Base-by-base conservation (phyloP, 1,140 invertebrate species). In the Plectrocnemia conspersa region DNA sequence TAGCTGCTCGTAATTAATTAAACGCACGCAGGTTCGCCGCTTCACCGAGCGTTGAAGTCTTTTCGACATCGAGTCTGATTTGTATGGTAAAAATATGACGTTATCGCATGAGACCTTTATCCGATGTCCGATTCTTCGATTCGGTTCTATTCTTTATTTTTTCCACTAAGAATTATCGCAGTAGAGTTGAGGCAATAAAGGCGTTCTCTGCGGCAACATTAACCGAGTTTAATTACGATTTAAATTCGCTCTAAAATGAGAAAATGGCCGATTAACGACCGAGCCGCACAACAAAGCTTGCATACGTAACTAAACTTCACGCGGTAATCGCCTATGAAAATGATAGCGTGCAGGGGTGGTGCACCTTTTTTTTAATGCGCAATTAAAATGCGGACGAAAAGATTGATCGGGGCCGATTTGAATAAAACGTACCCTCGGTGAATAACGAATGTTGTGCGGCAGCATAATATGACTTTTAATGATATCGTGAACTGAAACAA, bases 291-390 rank as follows among this genome's bases (percentile, higher is more conserved):
- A 59, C 56, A 54, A 54, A 48, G 35, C 45, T 44, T 21, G 54
- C 58, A 56, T 60, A 56, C 54, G 54, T 54, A 56, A 56, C 54
- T 60, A 56, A n/a, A 59, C 58, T 59, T 59, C 58, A 59, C 58
- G 58, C 36, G 38, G 13, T 56, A 60, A 60, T 60, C 44, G 54
- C 45, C 40, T 45, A 41, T 53, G 48, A 50, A 53, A 13, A 9
- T 38, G 35, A 9, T 38, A 5, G 18, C 35, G n/a, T n/a, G n/a
- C n/a, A n/a, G n/a, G n/a, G n/a, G n/a, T 16, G 35, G 3, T 44
- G 2, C 22, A 44, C 41, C 2, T 44, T 44, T 44, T 44, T 16
- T 18, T 19, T 19, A 13, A 13, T 15, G 13, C 15, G 11, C 38
- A 41, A 41, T 18, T 41, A 15, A 15, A 15, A 3, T 18, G 21